These are phyloP conservation scores for Holothuria glaberrima DNA, from an alignment of 35 echinoderm and acorn worm genomes.

Conservation along the genomic window DNA sequence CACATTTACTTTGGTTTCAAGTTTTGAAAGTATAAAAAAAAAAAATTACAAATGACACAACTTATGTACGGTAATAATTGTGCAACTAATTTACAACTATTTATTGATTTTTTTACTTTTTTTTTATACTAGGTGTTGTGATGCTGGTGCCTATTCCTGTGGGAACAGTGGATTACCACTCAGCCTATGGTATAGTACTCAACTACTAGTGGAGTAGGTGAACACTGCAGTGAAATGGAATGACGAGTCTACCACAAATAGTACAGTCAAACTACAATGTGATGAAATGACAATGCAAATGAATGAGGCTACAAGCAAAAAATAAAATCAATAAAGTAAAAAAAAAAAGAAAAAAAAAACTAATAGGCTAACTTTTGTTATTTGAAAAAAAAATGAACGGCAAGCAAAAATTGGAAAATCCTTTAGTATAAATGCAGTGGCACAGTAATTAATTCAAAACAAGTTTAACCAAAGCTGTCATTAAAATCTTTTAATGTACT, in stretches of 20 bases:
- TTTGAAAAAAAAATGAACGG: not conserved
- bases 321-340: slow-evolving; percentile 18
- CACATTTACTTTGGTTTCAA: too few species aligned
- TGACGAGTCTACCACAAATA: slow-evolving; percentile 13
- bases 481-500: slow-evolving; percentile 16
- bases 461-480: slow-evolving; percentile 33
- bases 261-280: slow-evolving; percentile 39
- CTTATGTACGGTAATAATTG: too few species aligned
- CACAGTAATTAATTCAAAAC: not conserved
- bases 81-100: too few species aligned
- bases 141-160: too few species aligned
- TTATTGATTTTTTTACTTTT: too few species aligned
- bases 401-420: not conserved
- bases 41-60: too few species aligned
- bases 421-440: slow-evolving; percentile 16
- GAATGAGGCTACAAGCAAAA: slow-evolving; percentile 52
- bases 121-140: too few species aligned
- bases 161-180: too few species aligned
- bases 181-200: too few species aligned
- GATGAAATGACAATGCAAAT: slow-evolving; percentile 34
- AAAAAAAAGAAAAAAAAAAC: not conserved
- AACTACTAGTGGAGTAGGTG: too few species aligned
- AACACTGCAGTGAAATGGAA: not conserved
- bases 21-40: too few species aligned
- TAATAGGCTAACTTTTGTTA: slow-evolving; percentile 11